Evolutionary conservation across 2,888 invertebrate species (phyloP).

Genomic region (Amphimallon solstitiale): DNA sequence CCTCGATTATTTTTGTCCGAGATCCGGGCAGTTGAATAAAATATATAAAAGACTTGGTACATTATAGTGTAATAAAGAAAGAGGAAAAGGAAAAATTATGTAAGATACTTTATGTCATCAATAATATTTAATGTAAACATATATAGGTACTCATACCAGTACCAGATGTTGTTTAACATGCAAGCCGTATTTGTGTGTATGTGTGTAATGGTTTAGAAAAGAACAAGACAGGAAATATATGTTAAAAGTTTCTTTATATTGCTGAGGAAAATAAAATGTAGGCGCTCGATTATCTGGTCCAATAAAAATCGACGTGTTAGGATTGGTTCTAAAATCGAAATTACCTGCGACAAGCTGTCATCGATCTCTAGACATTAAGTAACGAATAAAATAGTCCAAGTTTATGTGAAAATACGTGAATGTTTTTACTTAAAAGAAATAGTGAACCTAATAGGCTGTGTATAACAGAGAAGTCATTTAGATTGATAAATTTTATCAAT

Average conservation of each 20-base stretch:
- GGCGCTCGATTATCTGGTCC: not conserved
- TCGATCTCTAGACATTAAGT: too few species aligned
- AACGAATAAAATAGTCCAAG: too few species aligned
- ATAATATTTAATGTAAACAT: slow-evolving; percentile 16
- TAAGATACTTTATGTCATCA: slow-evolving; percentile 17
- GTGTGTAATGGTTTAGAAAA: not conserved
- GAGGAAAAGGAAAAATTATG: slow-evolving; percentile 7
- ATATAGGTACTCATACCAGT: not conserved
- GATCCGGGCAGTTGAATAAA: slow-evolving; percentile 13
- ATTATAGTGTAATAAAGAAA: not conserved
- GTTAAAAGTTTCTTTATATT: slow-evolving; percentile 2
- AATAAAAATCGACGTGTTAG: not conserved
- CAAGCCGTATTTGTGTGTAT: not conserved
- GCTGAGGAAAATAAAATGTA: not conserved
- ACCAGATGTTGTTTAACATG: slow-evolving; percentile 6
- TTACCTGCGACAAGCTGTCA: too few species aligned
- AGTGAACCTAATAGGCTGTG: too few species aligned
- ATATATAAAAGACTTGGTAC: slow-evolving; percentile 1
- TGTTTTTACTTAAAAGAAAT: too few species aligned
- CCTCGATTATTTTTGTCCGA: slow-evolving; percentile 11
- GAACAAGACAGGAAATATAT: not conserved
- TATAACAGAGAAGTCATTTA: too few species aligned
- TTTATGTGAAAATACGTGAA: too few species aligned
- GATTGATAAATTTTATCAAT: too few species aligned
- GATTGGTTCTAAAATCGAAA: not conserved